phyloP scores from a whole-genome alignment of 2,113 vertebrate species.

The Syrmaticus mikado region DNA sequence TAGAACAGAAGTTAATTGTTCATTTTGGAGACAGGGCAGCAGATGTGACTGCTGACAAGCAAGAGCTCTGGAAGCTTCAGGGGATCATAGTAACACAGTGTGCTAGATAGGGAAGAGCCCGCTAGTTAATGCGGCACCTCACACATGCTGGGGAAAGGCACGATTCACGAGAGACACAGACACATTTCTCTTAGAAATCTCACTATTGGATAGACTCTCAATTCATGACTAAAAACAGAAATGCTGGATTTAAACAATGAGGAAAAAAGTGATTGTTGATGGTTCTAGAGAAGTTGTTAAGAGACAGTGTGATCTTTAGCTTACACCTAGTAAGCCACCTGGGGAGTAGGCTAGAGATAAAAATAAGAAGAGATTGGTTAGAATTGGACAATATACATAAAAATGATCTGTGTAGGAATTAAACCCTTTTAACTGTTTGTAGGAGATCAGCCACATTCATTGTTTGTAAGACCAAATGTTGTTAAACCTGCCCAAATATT shows the following conservation, averaged over 20 bases:
- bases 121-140: not conserved
- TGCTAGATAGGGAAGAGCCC: not conserved
- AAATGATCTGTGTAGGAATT: not conserved
- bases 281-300: not conserved
- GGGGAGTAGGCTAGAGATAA: not conserved
- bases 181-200: not conserved
- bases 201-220: fast-evolving
- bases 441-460: not conserved
- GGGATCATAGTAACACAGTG: not conserved
- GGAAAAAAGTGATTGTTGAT: not conserved
- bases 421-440: not conserved
- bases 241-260: not conserved
- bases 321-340: not conserved
- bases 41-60: not conserved
- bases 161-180: not conserved
- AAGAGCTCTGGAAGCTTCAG: not conserved
- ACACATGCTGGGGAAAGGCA: not conserved
- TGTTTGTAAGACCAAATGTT: not conserved
- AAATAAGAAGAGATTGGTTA: not conserved
- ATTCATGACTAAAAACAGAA: not conserved
- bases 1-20: fast-evolving
- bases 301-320: not conserved
- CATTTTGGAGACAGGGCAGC: not conserved
- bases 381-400: not conserved
- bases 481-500: not conserved